Conservation (phyloP, 2,888 invertebrate species). For the Cheilosia variabilis region DNA sequence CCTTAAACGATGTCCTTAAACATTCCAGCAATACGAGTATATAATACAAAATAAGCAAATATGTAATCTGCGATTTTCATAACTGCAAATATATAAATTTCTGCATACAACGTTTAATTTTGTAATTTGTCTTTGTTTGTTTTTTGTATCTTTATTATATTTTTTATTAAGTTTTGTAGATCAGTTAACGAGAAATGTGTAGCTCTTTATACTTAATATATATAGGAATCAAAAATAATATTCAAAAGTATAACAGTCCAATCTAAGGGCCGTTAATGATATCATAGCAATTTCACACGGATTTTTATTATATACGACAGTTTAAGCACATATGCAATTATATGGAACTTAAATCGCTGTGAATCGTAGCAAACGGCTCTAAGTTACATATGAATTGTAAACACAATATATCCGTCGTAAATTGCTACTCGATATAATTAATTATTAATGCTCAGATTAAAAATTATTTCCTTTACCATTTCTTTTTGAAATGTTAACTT, state of each 20-base stretch:
- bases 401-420: too few relatives aligned
- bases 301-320: too few relatives aligned
- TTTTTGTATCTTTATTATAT: slow-evolving; percentile 28
- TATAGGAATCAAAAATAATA: background rate
- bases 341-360: too few relatives aligned
- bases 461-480: background rate
- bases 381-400: too few relatives aligned
- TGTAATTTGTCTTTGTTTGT: slow-evolving; percentile 23
- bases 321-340: too few relatives aligned
- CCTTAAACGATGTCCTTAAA: slow-evolving; percentile 21
- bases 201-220: background rate
- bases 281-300: too few relatives aligned
- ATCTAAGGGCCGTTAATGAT: too few relatives aligned
- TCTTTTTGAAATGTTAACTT: background rate
- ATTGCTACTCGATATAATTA: background rate
- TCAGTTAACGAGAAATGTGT: slow-evolving; percentile 64
- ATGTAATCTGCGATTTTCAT: background rate
- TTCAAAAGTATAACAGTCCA: too few relatives aligned
- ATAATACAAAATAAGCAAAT: background rate
- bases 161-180: slow-evolving; percentile 42
- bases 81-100: slow-evolving; percentile 58
- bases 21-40: slow-evolving; percentile 3
- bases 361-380: too few relatives aligned
- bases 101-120: slow-evolving; percentile 57
- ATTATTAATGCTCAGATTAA: slow-evolving; percentile 20